Conservation (phyloP, 2,113 vertebrate genomes). For the Microcebus ravelobensis region DNA sequence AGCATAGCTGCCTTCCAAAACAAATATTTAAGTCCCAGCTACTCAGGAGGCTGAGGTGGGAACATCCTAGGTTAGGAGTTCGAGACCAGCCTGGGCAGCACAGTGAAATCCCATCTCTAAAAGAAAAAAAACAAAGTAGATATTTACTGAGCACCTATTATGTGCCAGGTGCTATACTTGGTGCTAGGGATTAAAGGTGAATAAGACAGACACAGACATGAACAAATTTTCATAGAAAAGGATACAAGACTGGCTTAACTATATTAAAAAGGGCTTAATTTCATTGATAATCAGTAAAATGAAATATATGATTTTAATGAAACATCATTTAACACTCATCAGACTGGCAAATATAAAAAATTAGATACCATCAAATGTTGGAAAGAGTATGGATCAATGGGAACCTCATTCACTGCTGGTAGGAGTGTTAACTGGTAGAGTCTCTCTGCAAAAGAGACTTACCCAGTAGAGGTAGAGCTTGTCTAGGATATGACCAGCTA, state of each 20-base stretch:
- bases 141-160: neutral
- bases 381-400: neutral
- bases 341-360: neutral
- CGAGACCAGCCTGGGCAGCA: too few relatives aligned
- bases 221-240: too few relatives aligned
- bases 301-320: neutral
- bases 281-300: neutral
- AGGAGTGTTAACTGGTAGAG: neutral
- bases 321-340: neutral
- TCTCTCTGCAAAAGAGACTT: neutral
- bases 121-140: neutral
- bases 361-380: neutral
- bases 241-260: too few relatives aligned
- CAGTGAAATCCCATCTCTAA: too few relatives aligned
- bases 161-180: neutral
- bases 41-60: too few relatives aligned
- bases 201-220: neutral
- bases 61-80: too few relatives aligned
- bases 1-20: conserved; percentile 88
- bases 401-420: neutral
- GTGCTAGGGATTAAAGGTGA: neutral
- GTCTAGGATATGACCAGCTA: neutral
- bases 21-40: too few relatives aligned
- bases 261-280: neutral
- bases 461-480: neutral